Evolutionary conservation across 2,797 vertebrate species (phyloP), one percentile per base, ranked within the genome.

Genomic region (Eleutherodactylus coqui): DNA sequence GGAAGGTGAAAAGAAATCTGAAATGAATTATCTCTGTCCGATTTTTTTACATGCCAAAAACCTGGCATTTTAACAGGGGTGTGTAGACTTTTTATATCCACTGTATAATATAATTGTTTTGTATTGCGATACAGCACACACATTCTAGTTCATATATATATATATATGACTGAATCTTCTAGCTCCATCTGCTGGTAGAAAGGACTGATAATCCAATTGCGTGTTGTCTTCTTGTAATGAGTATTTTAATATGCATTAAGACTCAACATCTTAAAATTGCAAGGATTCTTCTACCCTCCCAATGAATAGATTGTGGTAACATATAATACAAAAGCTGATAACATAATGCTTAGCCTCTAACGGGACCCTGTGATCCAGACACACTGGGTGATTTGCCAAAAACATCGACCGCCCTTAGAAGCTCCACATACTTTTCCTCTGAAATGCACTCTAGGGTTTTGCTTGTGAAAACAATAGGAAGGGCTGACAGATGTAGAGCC

Each of bases 351-450:
- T 49, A 64, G 32, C 60, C 70, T 81, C 24, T 43, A 75, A 19
- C 53, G 49, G 69, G 78, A 75, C 43, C 49, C 70, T 80, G 77
- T 51, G 77, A 58, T 83, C 51, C 75, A 83, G 73, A 78, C 75
- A 79, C 75, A 70, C 73, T 70, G 75, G 75, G 51, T 83, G 64
- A 64, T 38, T 49, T 83, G 86, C 80, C 79, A 82, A 47, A 83
- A 87, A 83, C 51, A 70, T 34, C 79, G 49, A 78, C 85, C 79
- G 47, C 85, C 32, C 21, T 83, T 83, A 60, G 76, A 88, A 86
- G 84, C 21, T 90, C 88, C 75, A 79, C 90, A 89, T 82, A 87
- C 67, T 78, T 89, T 91, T 86, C 91, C 88, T 87, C 87, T 91
- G 89, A 88, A 89, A 88, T 43, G 72, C 58, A 72, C 80, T 43